Evolutionary conservation across 1,140 invertebrate species (phyloP), one percentile per base, ranked within the genome.

Genomic region (Anadara kagoshimensis): DNA sequence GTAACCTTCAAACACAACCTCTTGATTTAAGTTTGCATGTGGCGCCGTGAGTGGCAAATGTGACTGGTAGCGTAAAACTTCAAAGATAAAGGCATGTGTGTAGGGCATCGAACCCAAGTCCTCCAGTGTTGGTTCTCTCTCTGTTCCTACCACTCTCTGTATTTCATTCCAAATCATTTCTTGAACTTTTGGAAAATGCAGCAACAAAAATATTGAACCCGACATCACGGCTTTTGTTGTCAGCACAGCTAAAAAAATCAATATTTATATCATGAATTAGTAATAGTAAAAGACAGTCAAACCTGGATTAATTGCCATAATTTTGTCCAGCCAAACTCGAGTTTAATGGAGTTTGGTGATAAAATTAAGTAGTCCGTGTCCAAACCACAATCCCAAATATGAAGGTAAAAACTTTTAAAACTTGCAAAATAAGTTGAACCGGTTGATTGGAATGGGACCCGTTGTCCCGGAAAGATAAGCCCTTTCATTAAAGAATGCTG

Each of bases 151-250:
- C 0, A 97, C 94, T 63, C 92, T 88, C 78, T 97, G 95, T n/a
- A 98, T 89, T 87, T 99, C 97, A 56, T 96, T 93, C 89, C 96
- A 95, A 0, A 98, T 94, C 10, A 92, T 92, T 24, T 90, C 91
- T 85, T 96, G 95, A 0, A 94, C 91, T 5, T 93, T 90, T 12
- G 93, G 93, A 89, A 96, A 87, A 29, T 92, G 87, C 0, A 94
- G 93, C 90, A 98, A 92, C 69, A 94, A 56, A 47, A 70, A 75
- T 22, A 75, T 69, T 18, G 66, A 51, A 0, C 73, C 73, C 7
- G 67, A 59, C 67, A 75, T 70, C 0, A 75, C 62, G 29, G 67
- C 56, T 49, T 75, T 75, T 5, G 73, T 70, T 18, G 73, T 75
- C 41, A 75, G 54, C 45, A 75, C 62, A n/a, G 73, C 73, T 75